Base-by-base conservation (phyloP, 92 coral and sea anemone genomes). In the Hydrozoanthus gracilis region DNA sequence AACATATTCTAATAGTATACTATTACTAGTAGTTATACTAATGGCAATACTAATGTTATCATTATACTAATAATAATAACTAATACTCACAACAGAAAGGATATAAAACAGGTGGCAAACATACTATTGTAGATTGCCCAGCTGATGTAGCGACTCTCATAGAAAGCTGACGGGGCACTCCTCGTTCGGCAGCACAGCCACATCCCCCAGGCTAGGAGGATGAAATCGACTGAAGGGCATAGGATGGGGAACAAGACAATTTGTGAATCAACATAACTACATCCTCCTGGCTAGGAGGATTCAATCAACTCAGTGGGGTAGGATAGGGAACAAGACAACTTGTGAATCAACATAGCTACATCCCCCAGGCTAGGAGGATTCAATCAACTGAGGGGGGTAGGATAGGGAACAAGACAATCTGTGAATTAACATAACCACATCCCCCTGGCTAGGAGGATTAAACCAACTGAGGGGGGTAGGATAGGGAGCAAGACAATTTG, bases 81-180 rank as follows among this genome's bases (percentile, higher is more conserved):
- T 50, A 62, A 64, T 52, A 45, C 90, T 86, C 64, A 97, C 99
- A 96, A 87, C 47, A 96, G 90, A 35, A 95, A 71, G 14, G 94
- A 94, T 77, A 93, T 94, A 82, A 97, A 90, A 70, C 88, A 79
- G 64, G 87, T 93, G 87, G 92, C 90, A 77, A 97, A 97, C 84
- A 93, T 90, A 71, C 98, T 92, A 86, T 97, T 97, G 83, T 97
- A 97, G 78, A 97, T 96, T 49, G 93, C 98, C 99, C 97, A 95
- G 50, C 94, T 90, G 77, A 94, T 89, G 89, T 91, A 97, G 35
- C 94, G 92, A 35, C 93, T 93, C 86, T 97, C 99, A 77, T 92
- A 92, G 93, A 93, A 97, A 46, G 98, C 92, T 20, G 98, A 97
- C 39, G 99, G 99, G 17, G 99, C 98, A 52, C 93, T 97, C 14